These are phyloP conservation scores for Tetragnatha montana DNA, from an alignment of 2,888 invertebrate species.

Conservation along the genomic window DNA sequence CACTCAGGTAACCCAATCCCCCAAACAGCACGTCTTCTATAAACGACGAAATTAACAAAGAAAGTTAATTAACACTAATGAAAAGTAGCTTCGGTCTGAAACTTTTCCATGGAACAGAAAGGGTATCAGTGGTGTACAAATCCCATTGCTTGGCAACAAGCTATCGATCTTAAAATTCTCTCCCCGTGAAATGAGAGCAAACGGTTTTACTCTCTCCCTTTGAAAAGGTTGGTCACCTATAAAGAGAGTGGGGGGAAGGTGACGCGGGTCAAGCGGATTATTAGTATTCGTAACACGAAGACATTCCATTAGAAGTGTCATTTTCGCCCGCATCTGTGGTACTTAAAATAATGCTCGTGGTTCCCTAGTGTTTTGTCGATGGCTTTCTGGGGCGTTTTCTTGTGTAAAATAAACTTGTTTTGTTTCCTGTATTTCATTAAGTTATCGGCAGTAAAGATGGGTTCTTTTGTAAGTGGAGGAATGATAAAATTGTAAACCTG, in stretches of 20 bases:
- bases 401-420: no score
- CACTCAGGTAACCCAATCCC: no score
- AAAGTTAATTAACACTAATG: not conserved
- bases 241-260: constrained; percentile 17
- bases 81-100: not conserved
- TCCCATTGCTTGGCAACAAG: constrained; percentile 55
- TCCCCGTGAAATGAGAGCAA: constrained; percentile 40
- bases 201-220: not conserved
- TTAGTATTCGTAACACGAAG: constrained; percentile 35
- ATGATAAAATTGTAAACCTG: no score
- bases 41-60: not conserved
- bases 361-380: no score
- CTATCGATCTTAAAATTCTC: constrained; percentile 40
- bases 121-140: constrained; percentile 22
- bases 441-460: no score
- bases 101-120: not conserved
- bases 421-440: no score
- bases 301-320: constrained; percentile 29
- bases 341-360: no score
- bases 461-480: no score
- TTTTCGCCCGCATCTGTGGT: constrained; percentile 6
- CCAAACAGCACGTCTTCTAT: no score
- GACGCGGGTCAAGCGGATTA: constrained; percentile 27
- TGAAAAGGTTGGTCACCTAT: constrained; percentile 45
- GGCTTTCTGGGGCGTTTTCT: no score